A percentile compares a stretch with the other conserved stretches of the same genome.
Conservation (phyloP, 2,797 vertebrate species). For the Notolepis coatsorum region DNA sequence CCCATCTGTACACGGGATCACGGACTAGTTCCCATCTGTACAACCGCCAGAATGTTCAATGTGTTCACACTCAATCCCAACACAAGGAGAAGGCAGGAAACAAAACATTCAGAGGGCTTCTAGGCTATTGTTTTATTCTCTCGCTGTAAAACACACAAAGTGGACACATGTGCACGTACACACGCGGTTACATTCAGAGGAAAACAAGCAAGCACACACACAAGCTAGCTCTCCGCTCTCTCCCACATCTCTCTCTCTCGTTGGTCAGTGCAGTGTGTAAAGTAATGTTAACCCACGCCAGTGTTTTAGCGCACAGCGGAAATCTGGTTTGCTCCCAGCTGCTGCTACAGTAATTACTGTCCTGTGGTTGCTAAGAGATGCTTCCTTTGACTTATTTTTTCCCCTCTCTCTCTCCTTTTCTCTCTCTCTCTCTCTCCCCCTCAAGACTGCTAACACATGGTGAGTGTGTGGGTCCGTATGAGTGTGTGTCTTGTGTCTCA, state of each 20-base stretch:
- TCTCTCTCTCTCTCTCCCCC: constrained; percentile 32
- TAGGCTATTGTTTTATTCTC: too few relatives aligned
- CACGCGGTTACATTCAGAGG: too few relatives aligned
- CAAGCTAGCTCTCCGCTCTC: constrained; percentile 8
- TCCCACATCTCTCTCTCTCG: constrained; percentile 54
- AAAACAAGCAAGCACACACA: constrained; percentile 5
- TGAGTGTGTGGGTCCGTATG: constrained; percentile 65
- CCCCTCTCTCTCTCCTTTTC: not conserved
- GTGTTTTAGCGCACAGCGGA: constrained; percentile 92
- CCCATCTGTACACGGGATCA: constrained; percentile 36
- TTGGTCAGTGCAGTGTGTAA: constrained; percentile 87
- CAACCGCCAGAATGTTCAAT: constrained; percentile 49
- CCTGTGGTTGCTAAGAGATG: constrained; percentile 95
- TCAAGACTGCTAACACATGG: constrained; percentile 84
- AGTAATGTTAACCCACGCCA: constrained; percentile 89
- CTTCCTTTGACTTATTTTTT: constrained; percentile 85
- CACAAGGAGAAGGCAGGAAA: not conserved
- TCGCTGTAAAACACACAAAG: too few relatives aligned
- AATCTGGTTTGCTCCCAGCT: constrained; percentile 94
- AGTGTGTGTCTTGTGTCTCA: constrained; percentile 29
- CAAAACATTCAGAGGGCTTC: constrained; percentile 1
- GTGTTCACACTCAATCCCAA: constrained; percentile 7
- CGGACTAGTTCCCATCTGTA: constrained; percentile 36
- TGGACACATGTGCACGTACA: constrained; percentile 6
- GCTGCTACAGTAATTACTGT: constrained; percentile 95